phyloP scores from a whole-genome alignment of 2,113 vertebrate species.

The Corythoichthys intestinalis region DNA sequence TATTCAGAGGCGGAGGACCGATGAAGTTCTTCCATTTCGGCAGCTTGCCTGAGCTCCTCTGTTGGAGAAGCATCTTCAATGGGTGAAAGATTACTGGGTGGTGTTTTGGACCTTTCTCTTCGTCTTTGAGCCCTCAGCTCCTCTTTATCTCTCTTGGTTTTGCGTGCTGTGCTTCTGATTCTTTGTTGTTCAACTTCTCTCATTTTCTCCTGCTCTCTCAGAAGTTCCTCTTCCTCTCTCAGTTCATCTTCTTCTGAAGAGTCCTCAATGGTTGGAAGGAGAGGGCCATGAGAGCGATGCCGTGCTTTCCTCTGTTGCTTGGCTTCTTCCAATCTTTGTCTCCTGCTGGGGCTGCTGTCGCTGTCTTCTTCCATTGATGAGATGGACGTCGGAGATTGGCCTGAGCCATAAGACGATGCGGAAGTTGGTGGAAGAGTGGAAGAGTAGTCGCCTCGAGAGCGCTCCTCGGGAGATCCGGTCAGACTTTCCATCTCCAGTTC shows the following conservation, averaged over 20 bases:
- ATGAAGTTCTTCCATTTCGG: conserved; percentile 98
- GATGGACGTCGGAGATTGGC: conserved; percentile 92
- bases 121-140: conserved; percentile 93
- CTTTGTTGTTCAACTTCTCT: conserved; percentile 95
- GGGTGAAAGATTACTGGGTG: conserved; percentile 94
- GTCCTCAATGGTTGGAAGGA: conserved; percentile 96
- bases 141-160: conserved; percentile 95
- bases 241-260: conserved; percentile 97
- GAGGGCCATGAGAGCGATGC: conserved; percentile 90
- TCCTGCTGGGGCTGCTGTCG: conserved; percentile 93
- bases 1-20: conserved; percentile 97
- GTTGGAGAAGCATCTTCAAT: conserved; percentile 97
- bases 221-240: conserved; percentile 93
- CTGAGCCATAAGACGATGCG: conserved; percentile 85
- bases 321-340: conserved; percentile 90
- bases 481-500: conserved; percentile 98
- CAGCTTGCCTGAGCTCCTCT: conserved; percentile 92
- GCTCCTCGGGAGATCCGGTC: conserved; percentile 92
- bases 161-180: conserved; percentile 91
- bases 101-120: conserved; percentile 93
- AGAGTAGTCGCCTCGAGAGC: conserved; percentile 91
- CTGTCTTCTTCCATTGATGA: conserved; percentile 98
- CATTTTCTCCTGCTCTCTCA: conserved; percentile 98
- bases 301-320: conserved; percentile 97
- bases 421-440: conserved; percentile 93